Evolutionary conservation across 1,140 invertebrate genomes (phyloP).

Genomic region (Bilobella aurantiaca): DNA sequence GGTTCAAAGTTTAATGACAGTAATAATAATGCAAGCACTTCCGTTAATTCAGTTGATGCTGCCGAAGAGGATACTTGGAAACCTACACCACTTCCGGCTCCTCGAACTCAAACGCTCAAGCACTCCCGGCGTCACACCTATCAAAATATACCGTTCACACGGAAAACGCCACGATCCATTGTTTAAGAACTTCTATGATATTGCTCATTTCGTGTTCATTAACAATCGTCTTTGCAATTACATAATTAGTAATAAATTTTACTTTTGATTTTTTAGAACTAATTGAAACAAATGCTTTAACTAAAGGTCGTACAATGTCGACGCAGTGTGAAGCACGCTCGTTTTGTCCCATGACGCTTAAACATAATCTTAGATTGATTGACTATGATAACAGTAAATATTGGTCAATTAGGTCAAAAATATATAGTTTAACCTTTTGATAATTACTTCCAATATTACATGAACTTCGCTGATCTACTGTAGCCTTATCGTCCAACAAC

Average conservation of each 20-base stretch:
- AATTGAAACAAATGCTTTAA: neutral
- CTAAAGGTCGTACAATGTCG: conserved; percentile 5
- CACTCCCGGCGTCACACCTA: conserved; percentile 35
- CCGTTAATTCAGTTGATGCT: neutral
- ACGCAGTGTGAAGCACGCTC: no score
- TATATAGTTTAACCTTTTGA: no score
- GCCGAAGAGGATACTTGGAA: neutral
- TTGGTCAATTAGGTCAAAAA: no score
- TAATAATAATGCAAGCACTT: conserved; percentile 5
- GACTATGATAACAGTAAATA: no score
- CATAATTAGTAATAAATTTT: no score
- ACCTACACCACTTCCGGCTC: conserved; percentile 33
- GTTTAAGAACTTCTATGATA: conserved; percentile 16
- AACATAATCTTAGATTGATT: no score
- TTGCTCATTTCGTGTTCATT: neutral
- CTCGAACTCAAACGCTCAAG: conserved; percentile 34
- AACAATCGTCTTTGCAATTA: no score
- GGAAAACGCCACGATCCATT: conserved; percentile 33
- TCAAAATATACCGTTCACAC: conserved; percentile 38
- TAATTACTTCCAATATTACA: no score
- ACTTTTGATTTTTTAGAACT: no score
- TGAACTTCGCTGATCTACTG: no score
- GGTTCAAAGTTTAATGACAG: neutral
- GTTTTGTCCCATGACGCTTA: no score
- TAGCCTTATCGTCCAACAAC: conserved; percentile 58